These are phyloP conservation scores for Triplophysa dalaica DNA, from an alignment of 2,113 vertebrate genomes.

Conservation along the genomic window DNA sequence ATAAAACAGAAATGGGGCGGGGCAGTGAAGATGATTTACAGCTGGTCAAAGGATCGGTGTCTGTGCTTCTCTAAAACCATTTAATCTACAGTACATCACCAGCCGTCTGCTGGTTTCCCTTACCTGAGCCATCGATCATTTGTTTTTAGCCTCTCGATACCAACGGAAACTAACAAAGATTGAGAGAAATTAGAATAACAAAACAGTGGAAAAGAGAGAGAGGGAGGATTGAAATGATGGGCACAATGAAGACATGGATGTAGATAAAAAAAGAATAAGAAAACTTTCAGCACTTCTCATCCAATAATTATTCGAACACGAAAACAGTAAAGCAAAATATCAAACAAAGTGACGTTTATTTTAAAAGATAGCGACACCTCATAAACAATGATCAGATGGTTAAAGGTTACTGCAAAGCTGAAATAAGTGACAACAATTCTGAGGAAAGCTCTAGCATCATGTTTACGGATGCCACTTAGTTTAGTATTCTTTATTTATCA, in stretches of 20 bases:
- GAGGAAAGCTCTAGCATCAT: too few relatives aligned
- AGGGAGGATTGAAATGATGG: neutral
- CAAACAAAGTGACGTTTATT: neutral
- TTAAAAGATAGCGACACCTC: neutral
- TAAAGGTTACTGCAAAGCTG: too few relatives aligned
- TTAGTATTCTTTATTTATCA: too few relatives aligned
- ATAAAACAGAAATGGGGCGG: neutral
- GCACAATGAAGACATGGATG: neutral
- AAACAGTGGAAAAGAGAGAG: too few relatives aligned
- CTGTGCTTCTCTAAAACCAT: neutral
- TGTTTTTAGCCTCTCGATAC: conserved; percentile 26
- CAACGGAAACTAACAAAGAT: neutral
- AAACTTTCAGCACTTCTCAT: too few relatives aligned
- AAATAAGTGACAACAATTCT: too few relatives aligned
- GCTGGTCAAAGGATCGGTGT: neutral
- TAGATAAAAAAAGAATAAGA: neutral
- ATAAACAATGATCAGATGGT: too few relatives aligned
- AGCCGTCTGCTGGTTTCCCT: neutral
- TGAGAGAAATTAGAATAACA: conserved; percentile 1
- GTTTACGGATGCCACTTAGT: neutral
- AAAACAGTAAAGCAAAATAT: too few relatives aligned
- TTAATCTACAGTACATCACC: neutral
- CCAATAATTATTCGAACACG: too few relatives aligned
- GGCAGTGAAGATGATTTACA: neutral
- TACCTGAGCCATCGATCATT: conserved; percentile 27